These are phyloP conservation scores for Stratiolaelaps scimitus DNA, from an alignment of 1,140 invertebrate genomes.

Conservation along the genomic window DNA sequence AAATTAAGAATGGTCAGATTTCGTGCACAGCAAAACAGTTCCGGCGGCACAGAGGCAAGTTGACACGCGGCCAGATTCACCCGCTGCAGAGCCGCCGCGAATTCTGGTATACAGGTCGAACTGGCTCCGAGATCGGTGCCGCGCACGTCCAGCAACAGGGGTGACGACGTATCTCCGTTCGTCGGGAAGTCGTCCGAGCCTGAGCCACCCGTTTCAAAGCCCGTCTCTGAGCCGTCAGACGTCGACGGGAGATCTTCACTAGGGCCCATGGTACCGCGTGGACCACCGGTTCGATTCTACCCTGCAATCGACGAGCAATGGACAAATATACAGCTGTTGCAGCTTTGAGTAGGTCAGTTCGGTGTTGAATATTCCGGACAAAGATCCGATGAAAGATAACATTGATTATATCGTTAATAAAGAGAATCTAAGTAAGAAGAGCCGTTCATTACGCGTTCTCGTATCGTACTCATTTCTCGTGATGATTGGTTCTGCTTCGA, in stretches of 20 bases:
- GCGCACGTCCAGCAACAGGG: background rate
- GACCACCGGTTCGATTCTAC: too few relatives aligned
- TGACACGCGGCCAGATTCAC: conserved; percentile 12
- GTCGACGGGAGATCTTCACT: conserved; percentile 13
- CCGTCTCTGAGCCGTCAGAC: conserved; percentile 17
- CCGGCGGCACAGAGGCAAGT: background rate
- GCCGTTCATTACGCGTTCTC: too few relatives aligned
- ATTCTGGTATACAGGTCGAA: conserved; percentile 21
- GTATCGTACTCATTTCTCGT: too few relatives aligned
- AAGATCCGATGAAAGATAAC: too few relatives aligned
- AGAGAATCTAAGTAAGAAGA: too few relatives aligned
- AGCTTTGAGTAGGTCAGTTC: too few relatives aligned
- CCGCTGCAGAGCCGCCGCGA: background rate
- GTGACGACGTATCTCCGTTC: background rate
- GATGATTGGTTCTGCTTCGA: too few relatives aligned
- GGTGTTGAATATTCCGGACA: too few relatives aligned
- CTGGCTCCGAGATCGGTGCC: conserved; percentile 1
- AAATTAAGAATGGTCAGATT: conserved; percentile 3
- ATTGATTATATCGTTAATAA: too few relatives aligned
- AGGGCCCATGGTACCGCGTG: background rate
- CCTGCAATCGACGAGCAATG: too few relatives aligned
- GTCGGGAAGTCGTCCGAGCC: conserved; percentile 6
- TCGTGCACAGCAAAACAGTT: background rate
- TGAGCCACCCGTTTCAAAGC: conserved; percentile 23
- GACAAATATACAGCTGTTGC: too few relatives aligned